Percentiles rank a stretch among this genome's conserved stretches.
Conservation (phyloP, 2,797 vertebrate species). For the Uromys caudimaculatus region DNA sequence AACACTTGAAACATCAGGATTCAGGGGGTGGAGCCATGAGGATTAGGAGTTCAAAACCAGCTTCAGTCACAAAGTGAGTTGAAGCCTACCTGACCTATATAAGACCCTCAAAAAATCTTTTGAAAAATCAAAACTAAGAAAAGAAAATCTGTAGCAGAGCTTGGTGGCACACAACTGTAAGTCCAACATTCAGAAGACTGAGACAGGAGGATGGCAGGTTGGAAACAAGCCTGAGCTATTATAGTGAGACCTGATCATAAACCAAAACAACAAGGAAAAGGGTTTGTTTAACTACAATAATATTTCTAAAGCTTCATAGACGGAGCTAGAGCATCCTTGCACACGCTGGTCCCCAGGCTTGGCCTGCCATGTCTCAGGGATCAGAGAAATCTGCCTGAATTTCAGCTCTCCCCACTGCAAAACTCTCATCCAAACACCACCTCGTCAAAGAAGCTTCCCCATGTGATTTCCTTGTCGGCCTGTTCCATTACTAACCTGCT, state of each 20-base stretch:
- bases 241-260: background rate
- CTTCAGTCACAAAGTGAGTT: background rate
- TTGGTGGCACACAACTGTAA: background rate
- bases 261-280: background rate
- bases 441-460: background rate
- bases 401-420: background rate
- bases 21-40: background rate
- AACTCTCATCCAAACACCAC: background rate
- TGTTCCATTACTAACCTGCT: background rate
- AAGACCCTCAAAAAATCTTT: background rate
- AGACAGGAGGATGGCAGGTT: background rate
- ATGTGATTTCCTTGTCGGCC: background rate
- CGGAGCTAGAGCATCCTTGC: background rate
- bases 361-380: background rate
- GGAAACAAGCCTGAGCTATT: background rate
- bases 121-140: background rate
- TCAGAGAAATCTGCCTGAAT: background rate
- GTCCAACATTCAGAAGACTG: background rate
- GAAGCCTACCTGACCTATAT: background rate
- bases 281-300: background rate
- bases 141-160: background rate
- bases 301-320: slow-evolving; percentile 20
- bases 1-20: background rate
- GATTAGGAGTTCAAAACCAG: background rate
- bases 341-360: background rate